A percentile compares a stretch with the other conserved stretches of the same genome.
Conservation (phyloP, 1,140 invertebrate genomes). For the Micrasema minimum region DNA sequence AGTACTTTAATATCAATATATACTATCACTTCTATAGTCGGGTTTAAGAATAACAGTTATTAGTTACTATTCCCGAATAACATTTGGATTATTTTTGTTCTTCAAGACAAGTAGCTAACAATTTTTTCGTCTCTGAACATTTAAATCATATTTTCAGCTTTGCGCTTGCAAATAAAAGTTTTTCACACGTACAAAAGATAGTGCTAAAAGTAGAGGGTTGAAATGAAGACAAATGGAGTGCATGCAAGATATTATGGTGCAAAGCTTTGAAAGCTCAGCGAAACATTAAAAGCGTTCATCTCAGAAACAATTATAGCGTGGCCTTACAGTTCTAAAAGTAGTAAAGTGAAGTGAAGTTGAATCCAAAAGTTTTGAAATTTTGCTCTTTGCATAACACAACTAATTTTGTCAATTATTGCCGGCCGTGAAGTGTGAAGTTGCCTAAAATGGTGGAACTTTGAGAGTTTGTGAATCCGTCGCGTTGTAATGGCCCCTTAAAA, state of each 20-base stretch:
- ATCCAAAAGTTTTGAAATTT: conserved; percentile 19
- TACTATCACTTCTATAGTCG: no score
- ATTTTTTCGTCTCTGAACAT: no score
- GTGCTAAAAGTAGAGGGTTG: no score
- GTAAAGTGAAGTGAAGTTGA: conserved; percentile 1
- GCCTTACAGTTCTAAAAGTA: neutral
- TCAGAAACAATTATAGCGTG: neutral
- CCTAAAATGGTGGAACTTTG: conserved; percentile 32
- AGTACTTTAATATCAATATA: no score
- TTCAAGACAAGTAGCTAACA: no score
- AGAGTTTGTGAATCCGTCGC: conserved; percentile 40
- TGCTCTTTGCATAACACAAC: conserved; percentile 19
- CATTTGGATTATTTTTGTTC: no score
- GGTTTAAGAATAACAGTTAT: no score
- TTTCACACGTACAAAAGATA: no score
- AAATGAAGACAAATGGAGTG: neutral
- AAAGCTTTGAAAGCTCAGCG: neutral
- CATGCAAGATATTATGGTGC: neutral
- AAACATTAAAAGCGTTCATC: neutral
- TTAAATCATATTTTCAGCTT: no score
- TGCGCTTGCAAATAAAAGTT: no score
- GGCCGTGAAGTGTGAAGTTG: conserved; percentile 50
- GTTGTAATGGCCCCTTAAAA: conserved; percentile 43
- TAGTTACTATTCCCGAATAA: no score
- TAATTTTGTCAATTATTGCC: conserved; percentile 44